Evolutionary conservation across 2,797 vertebrate species (phyloP).

Genomic region (Odontamblyopus lacepedii): DNA sequence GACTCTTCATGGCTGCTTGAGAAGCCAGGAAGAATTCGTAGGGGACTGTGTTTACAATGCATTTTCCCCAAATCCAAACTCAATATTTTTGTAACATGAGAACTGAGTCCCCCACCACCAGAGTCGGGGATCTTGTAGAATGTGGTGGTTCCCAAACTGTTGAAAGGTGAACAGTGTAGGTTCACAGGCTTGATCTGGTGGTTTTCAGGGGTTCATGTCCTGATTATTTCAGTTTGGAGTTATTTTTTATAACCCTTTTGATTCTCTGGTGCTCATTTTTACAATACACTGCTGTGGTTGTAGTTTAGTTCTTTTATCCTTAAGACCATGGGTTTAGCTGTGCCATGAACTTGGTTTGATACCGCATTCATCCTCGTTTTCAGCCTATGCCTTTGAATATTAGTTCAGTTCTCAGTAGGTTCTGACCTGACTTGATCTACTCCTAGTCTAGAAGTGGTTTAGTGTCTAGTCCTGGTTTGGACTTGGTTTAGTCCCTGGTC

Average conservation of each 20-base stretch:
- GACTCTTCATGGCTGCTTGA: slow-evolving; percentile 43
- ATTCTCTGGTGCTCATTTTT: background rate
- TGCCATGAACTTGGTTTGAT: background rate
- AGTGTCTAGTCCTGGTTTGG: background rate
- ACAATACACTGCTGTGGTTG: background rate
- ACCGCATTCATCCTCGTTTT: background rate
- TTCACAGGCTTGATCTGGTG: background rate
- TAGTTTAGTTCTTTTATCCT: background rate
- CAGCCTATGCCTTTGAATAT: background rate
- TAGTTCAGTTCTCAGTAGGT: background rate
- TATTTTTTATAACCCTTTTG: background rate
- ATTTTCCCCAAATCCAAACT: slow-evolving; percentile 70
- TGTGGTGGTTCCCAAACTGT: slow-evolving; percentile 22
- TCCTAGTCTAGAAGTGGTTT: background rate
- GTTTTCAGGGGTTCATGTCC: slow-evolving; percentile 1
- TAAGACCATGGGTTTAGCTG: background rate
- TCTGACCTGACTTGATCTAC: background rate
- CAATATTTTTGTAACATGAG: slow-evolving; percentile 79
- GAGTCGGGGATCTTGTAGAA: slow-evolving; percentile 61
- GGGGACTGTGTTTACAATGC: slow-evolving; percentile 50
- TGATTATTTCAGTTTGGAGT: background rate
- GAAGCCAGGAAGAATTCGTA: slow-evolving; percentile 45
- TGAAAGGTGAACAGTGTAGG: background rate
- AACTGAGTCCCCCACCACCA: slow-evolving; percentile 23
- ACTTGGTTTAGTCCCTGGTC: background rate